Conservation (phyloP, 2,888 invertebrate genomes). For the Leptothorax acervorum region DNA sequence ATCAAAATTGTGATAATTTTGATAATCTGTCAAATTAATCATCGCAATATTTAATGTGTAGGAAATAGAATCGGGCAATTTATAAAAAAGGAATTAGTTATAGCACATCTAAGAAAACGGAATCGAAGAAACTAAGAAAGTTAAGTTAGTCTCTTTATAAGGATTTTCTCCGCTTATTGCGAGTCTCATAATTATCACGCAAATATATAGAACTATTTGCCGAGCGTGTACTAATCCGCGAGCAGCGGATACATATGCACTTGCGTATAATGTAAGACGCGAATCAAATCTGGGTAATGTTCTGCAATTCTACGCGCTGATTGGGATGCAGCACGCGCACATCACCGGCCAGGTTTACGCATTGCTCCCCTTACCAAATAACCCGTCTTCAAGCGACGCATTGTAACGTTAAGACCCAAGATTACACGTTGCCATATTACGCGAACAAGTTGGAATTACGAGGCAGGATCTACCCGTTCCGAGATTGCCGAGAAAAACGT, state of each 20-base stretch:
- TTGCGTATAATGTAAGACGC: background rate
- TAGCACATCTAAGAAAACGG: conserved; percentile 24
- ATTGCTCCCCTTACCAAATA: conserved; percentile 73
- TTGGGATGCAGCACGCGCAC: conserved; percentile 69
- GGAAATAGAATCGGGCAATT: no score
- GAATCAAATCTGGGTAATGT: conserved; percentile 51
- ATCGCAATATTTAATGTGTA: no score
- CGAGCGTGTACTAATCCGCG: conserved; percentile 29
- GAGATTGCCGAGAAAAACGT: conserved; percentile 50
- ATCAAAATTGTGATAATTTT: background rate
- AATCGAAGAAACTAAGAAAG: conserved; percentile 45
- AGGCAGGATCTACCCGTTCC: conserved; percentile 33
- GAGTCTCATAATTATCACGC: conserved; percentile 46
- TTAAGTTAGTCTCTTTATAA: conserved; percentile 50
- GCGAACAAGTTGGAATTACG: conserved; percentile 49
- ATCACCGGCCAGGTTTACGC: conserved; percentile 55
- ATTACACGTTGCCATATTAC: conserved; percentile 61
- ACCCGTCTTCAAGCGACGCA: conserved; percentile 55
- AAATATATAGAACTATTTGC: conserved; percentile 57
- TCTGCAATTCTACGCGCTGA: conserved; percentile 45
- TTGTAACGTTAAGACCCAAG: conserved; percentile 55
- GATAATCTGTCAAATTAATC: no score
- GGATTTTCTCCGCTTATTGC: conserved; percentile 56
- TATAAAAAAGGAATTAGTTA: no score
- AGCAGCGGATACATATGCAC: background rate